Evolutionary conservation across 2,888 invertebrate genomes (phyloP).

Genomic region (Dusona sp.): DNA sequence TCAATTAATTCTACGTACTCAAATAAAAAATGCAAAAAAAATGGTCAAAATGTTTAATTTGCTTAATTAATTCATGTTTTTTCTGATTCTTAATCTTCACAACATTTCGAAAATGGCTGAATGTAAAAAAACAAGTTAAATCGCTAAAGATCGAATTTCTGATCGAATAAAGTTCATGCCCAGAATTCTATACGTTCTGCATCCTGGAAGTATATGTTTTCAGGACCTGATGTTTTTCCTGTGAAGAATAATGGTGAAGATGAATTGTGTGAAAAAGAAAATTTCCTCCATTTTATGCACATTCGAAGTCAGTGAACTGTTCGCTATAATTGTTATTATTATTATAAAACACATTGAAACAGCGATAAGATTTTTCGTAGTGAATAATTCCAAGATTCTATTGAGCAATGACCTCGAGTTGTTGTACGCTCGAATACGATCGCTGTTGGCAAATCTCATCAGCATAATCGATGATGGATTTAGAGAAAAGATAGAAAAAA

Average conservation of each 20-base stretch:
- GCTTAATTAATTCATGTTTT: no score
- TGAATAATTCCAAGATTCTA: background rate
- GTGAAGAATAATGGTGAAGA: background rate
- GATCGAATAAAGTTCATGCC: no score
- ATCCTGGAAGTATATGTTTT: background rate
- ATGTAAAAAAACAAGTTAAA: no score
- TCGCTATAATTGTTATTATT: background rate
- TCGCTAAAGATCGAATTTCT: no score
- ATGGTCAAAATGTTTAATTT: no score
- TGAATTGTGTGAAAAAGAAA: background rate
- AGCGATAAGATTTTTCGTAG: background rate
- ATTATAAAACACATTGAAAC: background rate
- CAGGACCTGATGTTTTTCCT: background rate
- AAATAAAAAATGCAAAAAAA: no score
- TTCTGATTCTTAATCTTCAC: no score
- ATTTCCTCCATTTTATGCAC: background rate
- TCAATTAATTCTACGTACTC: no score
- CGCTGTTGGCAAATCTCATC: background rate
- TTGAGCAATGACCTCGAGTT: constrained; percentile 25
- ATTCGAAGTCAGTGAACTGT: background rate
- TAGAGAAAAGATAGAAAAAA: background rate
- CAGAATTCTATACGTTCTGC: no score
- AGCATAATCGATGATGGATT: background rate
- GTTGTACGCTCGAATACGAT: background rate
- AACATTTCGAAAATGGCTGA: no score